Base-by-base conservation (phyloP, 2,113 vertebrate species). In the Sapajus apella region DNA sequence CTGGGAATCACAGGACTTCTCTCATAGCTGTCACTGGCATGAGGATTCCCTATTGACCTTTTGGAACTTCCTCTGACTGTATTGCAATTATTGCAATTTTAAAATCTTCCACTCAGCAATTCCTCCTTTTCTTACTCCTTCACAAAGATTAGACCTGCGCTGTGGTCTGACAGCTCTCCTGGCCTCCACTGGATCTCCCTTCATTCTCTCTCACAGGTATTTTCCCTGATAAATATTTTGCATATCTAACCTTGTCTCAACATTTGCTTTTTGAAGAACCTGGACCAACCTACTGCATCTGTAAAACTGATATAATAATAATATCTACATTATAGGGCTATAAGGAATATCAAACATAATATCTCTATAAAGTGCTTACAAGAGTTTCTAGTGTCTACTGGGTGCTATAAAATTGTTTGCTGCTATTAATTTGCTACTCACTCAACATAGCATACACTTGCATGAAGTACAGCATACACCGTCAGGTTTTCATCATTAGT, bases 191-290 rank as follows among this genome's bases (percentile, higher is more conserved):
- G 50, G 5, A 12, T 17, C 23, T 5, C 3, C 52, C 6, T 80
- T 43, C 14, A 52, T 37, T 32, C 55, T 93, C 1, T 2, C 18
- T 58, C 21, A 21, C 1, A 56, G 61, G 1, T 40, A 81, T 70
- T 82, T 93, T 85, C 58, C 47, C 3, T 79, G 21, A 92, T 45
- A 73, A 45, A 75, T 43, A 21, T 18, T 14, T 75, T 20, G 0
- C 7, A 80, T 14, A 9, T n/a, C 20, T 52, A 66, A 72, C 21
- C 27, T 70, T 58, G 5, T 52, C 21, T 88, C 70, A 14, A 40
- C 45, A 81, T 70, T 81, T 96, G 35, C 18, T 92, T 72, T 55
- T 83, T 35, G 58, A 64, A 80, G 40, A 17, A 52, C 45, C 16
- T 73, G n/a, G 9, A 55, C 10, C 16, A 90, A 70, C 23, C 1